Evolutionary conservation across 2,888 invertebrate genomes (phyloP).

Genomic region (Graphium colonna): DNA sequence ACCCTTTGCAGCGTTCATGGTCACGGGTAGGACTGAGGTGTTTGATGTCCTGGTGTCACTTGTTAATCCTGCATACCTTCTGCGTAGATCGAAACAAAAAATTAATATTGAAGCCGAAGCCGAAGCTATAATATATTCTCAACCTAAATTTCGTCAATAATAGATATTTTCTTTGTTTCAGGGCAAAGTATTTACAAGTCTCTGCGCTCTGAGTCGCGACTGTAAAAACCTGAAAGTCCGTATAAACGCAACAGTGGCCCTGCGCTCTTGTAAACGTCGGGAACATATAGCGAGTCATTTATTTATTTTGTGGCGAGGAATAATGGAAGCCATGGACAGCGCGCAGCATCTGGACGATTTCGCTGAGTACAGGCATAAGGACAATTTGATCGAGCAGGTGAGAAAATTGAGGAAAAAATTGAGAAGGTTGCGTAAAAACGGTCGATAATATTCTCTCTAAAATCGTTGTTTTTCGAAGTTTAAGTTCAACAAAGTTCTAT

Average conservation of each 20-base stretch:
- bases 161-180: conserved; percentile 39
- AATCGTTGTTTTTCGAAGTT: too few relatives aligned
- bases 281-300: conserved; percentile 82
- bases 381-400: conserved; percentile 91
- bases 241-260: conserved; percentile 90
- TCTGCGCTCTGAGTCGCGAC: conserved; percentile 83
- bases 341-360: conserved; percentile 89
- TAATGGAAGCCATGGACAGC: conserved; percentile 87
- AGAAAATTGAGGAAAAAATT: background rate
- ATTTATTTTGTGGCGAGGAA: conserved; percentile 83
- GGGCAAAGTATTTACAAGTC: conserved; percentile 82
- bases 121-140: too few relatives aligned
- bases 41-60: too few relatives aligned
- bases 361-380: conserved; percentile 91
- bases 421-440: background rate
- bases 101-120: too few relatives aligned
- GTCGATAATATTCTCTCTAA: too few relatives aligned
- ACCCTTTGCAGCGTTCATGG: too few relatives aligned
- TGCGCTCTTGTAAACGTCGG: conserved; percentile 82
- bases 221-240: conserved; percentile 94
- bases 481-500: too few relatives aligned
- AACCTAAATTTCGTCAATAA: too few relatives aligned
- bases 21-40: too few relatives aligned
- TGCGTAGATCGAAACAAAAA: too few relatives aligned
- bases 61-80: too few relatives aligned